Base-by-base conservation (phyloP, 2,888 invertebrate genomes). In the Trachelus iudaicus region DNA sequence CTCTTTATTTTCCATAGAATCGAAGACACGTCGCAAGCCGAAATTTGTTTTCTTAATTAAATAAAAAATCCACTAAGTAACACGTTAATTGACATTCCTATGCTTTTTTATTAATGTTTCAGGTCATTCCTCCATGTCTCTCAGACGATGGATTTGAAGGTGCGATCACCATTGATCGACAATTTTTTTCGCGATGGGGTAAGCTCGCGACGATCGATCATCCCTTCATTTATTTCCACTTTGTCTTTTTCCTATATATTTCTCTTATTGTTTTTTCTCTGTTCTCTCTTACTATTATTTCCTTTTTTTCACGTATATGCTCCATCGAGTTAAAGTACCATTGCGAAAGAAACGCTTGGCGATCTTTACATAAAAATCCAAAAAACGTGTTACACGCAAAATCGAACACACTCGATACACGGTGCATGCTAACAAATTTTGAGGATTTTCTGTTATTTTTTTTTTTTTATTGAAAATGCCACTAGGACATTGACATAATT, bases 181-280 rank as follows among this genome's bases (percentile, higher is more conserved):
- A 23, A 56, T 56, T 56, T 23, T 56, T 15, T 6, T 2, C 56
- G 23, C 23, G 56, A 23, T 15, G 56, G 56, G 23, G 1, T 56
- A 56, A 40, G 23, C 56, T 56, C 56, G 23, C 56, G 56, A 56
- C 56, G 56, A 56, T 56, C 56, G 56, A 56, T 56, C 56, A 9
- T 56, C 2, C 56, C 23, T 56, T 56, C 56, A 56, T 56, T 56
- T 56, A 23, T 56, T 56, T 56, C 56, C 23, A 56, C 23, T 56
- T 23, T 56, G 9, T 56, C 56, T 40, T 75, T 56, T 69, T 73
- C 13, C 35, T 71, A 33, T 33, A 34, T 56, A 33, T 34, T 68
- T 73, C 23, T 56, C 56, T 56, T 23, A 23, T 56, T 56, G 23
- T 56, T 56, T 23, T 40, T 78, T 77, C 40, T 79, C 69, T 30